Evolutionary conservation across 2,113 vertebrate genomes (phyloP).

Genomic region (Elephas maximus): DNA sequence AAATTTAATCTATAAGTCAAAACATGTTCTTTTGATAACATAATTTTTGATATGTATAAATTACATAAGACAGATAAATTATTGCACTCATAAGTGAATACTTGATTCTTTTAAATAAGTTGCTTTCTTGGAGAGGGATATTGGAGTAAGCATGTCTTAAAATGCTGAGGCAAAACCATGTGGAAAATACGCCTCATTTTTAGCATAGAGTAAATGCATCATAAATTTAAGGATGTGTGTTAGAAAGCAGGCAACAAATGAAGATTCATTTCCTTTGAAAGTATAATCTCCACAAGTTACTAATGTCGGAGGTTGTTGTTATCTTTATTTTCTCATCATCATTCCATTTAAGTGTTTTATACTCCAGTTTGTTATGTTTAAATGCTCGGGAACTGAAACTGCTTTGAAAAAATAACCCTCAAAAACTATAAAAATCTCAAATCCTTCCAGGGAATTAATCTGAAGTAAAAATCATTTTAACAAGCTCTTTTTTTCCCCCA

Average conservation of each 20-base stretch:
- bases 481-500: neutral
- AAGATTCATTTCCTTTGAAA: slow-evolving; percentile 53
- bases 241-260: slow-evolving; percentile 50
- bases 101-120: slow-evolving; percentile 37
- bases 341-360: slow-evolving; percentile 50
- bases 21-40: slow-evolving; percentile 67
- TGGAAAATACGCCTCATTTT: slow-evolving; percentile 15
- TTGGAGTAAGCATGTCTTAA: slow-evolving; percentile 26
- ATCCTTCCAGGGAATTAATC: slow-evolving; percentile 78
- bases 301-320: slow-evolving; percentile 30
- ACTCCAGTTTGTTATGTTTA: slow-evolving; percentile 58
- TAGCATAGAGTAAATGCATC: slow-evolving; percentile 23
- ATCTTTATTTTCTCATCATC: slow-evolving; percentile 57
- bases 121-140: neutral
- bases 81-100: slow-evolving; percentile 24
- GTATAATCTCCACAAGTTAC: slow-evolving; percentile 55
- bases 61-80: slow-evolving; percentile 55
- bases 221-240: slow-evolving; percentile 32
- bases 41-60: slow-evolving; percentile 66
- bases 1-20: slow-evolving; percentile 71
- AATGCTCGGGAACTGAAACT: slow-evolving; percentile 71
- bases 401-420: slow-evolving; percentile 73
- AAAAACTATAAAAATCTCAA: slow-evolving; percentile 66
- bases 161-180: neutral
- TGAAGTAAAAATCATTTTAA: slow-evolving; percentile 78